Percentiles rank a stretch among this genome's conserved stretches.
phyloP scores from a whole-genome alignment of 2,113 vertebrate genomes.

The Polyodon spathula region DNA sequence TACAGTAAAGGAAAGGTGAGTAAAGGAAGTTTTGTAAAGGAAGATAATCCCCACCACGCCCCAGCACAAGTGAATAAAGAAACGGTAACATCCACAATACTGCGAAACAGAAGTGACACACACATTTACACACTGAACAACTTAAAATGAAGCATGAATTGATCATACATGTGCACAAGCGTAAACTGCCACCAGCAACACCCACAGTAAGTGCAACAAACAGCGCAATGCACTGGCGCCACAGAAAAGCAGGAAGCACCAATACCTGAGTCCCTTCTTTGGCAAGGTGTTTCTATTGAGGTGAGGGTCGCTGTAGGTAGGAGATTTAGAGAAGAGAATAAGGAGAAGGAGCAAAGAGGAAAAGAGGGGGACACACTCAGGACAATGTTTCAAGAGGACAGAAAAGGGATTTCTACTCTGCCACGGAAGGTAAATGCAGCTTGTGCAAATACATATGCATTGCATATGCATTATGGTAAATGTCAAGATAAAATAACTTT shows the following conservation, averaged over 20 bases:
- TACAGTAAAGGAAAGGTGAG: too few species aligned
- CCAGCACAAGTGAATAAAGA: too few species aligned
- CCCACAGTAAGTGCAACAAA: conserved; percentile 32
- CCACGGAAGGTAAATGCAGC: background rate
- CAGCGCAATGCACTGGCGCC: conserved; percentile 49
- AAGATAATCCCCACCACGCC: too few species aligned
- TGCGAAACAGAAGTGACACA: background rate
- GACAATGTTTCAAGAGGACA: background rate
- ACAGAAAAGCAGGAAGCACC: conserved; percentile 52
- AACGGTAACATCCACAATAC: too few species aligned
- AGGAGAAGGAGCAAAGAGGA: conserved; percentile 19
- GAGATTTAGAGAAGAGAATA: conserved; percentile 62
- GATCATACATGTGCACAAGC: background rate
- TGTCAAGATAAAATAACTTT: background rate
- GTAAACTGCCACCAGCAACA: conserved; percentile 7
- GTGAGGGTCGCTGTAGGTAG: conserved; percentile 75
- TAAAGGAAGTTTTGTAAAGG: too few species aligned
- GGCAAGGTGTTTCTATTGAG: conserved; percentile 98
- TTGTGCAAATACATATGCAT: background rate
- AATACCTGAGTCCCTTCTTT: conserved; percentile 97
- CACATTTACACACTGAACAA: background rate
- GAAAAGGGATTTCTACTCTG: too few species aligned
- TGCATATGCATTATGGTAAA: background rate
- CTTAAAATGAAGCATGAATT: background rate
- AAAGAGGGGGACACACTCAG: conserved; percentile 20